A percentile compares a stretch with the other conserved stretches of the same genome.
These are phyloP conservation scores for Caenorhabditis doughertyi DNA, from an alignment of 2,888 invertebrate species.

Conservation along the genomic window DNA sequence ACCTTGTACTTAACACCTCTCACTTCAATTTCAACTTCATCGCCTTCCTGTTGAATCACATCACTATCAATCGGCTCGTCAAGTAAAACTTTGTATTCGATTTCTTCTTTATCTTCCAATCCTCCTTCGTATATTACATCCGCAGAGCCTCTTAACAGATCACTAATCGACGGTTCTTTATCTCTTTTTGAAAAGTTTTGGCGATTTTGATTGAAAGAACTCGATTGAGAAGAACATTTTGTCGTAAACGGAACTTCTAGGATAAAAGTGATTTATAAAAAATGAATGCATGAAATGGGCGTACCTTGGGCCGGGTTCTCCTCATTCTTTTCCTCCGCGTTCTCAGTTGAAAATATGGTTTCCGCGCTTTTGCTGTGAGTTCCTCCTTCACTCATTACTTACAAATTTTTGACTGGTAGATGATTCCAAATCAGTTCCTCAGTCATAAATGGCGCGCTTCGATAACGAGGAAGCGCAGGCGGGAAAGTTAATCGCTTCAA, in stretches of 20 bases:
- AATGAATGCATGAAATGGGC: background rate
- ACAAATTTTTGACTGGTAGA: too few species aligned
- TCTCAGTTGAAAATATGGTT: background rate
- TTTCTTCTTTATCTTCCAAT: constrained; percentile 21
- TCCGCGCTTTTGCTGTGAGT: constrained; percentile 9
- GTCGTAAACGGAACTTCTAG: background rate
- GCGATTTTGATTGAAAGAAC: background rate
- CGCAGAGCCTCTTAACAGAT: background rate
- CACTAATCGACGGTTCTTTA: background rate
- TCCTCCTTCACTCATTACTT: constrained; percentile 5
- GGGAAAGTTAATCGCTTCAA: background rate
- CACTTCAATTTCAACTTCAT: constrained; percentile 50
- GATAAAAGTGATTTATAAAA: background rate
- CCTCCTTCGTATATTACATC: constrained; percentile 45
- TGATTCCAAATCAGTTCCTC: too few species aligned
- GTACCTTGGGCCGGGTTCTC: constrained; percentile 1
- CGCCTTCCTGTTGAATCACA: background rate
- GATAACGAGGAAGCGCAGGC: background rate
- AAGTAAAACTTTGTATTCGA: constrained; percentile 25
- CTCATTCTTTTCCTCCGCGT: background rate
- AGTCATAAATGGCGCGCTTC: too few species aligned
- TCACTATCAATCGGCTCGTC: background rate
- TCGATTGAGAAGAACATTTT: background rate
- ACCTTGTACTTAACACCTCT: constrained; percentile 53
- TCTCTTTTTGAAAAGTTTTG: background rate